Evolutionary conservation across 2,113 vertebrate genomes (phyloP).

Genomic region (Dascyllus trimaculatus): DNA sequence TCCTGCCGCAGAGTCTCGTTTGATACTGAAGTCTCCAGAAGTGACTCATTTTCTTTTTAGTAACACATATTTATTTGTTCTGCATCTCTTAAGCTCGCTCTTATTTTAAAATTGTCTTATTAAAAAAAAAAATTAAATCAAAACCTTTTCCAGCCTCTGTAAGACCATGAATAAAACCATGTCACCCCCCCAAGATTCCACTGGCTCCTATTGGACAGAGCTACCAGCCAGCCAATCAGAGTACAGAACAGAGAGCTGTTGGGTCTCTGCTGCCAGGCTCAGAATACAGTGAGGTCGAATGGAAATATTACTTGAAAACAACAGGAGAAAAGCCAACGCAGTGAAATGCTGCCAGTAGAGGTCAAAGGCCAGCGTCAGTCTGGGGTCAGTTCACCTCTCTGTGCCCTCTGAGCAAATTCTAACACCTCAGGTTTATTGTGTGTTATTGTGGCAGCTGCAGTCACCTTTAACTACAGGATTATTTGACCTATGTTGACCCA

Average conservation of each 20-base stretch:
- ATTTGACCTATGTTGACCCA: too few species aligned
- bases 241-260: conserved; percentile 8
- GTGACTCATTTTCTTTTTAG: not conserved
- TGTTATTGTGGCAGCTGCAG: too few species aligned
- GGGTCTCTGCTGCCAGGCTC: conserved; percentile 29
- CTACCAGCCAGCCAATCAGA: conserved; percentile 40
- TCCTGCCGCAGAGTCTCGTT: not conserved
- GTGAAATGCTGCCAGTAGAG: not conserved
- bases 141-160: not conserved
- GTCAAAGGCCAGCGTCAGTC: conserved; percentile 38
- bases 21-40: not conserved
- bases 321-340: too few species aligned
- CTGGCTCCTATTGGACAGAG: conserved; percentile 41
- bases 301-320: not conserved
- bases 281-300: not conserved
- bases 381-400: not conserved
- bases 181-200: not conserved
- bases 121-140: not conserved
- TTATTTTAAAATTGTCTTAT: not conserved
- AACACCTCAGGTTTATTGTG: too few species aligned
- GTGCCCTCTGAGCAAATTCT: too few species aligned
- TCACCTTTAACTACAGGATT: too few species aligned
- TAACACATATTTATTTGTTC: not conserved
- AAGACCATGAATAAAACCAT: conserved; percentile 1
- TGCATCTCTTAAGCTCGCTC: not conserved